Conservation (phyloP, 2,888 invertebrate genomes). For the Sesia bembeciformis region DNA sequence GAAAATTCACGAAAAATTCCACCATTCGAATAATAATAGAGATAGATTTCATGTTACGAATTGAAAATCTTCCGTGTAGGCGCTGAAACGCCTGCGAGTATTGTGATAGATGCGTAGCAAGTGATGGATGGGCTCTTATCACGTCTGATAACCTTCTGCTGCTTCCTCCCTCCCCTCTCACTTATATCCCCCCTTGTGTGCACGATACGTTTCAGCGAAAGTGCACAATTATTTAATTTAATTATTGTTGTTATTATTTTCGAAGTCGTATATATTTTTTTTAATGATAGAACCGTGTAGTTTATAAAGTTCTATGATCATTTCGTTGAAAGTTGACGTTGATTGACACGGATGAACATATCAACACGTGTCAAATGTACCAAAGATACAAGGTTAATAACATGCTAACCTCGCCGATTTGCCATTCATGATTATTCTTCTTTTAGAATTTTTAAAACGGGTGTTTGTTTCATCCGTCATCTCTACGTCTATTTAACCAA, state of each 20-base stretch:
- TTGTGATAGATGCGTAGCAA: constrained; percentile 32
- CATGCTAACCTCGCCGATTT: no score
- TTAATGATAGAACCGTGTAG: constrained; percentile 10
- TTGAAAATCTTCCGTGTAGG: constrained; percentile 47
- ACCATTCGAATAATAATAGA: not conserved
- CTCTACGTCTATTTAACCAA: no score
- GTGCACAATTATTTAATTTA: no score
- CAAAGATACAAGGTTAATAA: no score
- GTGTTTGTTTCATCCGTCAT: no score
- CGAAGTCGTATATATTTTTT: not conserved
- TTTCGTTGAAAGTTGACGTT: not conserved
- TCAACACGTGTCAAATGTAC: not conserved
- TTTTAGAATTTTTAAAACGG: no score
- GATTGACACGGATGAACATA: not conserved
- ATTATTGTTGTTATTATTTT: not conserved
- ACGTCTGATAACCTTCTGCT: constrained; percentile 59
- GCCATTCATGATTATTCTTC: no score
- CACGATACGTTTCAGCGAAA: constrained; percentile 34
- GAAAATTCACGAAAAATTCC: no score
- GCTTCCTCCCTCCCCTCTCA: constrained; percentile 26
- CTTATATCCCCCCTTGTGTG: not conserved
- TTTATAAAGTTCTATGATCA: no score
- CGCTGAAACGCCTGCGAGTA: constrained; percentile 3
- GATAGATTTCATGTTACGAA: constrained; percentile 14
- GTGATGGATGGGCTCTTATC: constrained; percentile 69